Evolutionary conservation across 2,113 vertebrate genomes (phyloP).

Genomic region (Vombatus ursinus): DNA sequence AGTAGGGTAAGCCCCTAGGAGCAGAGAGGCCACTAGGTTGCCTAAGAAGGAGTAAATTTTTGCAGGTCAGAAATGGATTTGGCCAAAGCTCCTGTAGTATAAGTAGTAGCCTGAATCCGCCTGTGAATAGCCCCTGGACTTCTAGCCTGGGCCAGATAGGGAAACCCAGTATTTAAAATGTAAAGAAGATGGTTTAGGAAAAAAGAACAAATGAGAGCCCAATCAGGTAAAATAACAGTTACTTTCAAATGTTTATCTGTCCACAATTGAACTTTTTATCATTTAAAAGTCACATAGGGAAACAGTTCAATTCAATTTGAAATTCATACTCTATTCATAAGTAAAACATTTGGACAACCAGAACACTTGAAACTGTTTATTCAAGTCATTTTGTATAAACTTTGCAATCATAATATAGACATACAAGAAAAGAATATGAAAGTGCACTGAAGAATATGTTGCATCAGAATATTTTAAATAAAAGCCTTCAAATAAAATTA

Average conservation of each 20-base stretch:
- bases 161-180: not conserved
- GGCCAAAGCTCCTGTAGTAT: not conserved
- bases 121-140: not conserved
- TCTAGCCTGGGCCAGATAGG: not conserved
- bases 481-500: constrained; percentile 81
- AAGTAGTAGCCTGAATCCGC: not conserved
- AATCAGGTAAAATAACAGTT: not conserved
- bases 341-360: constrained; percentile 57
- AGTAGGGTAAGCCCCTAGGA: no score
- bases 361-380: constrained; percentile 87
- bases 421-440: constrained; percentile 84
- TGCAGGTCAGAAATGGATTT: not conserved
- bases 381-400: constrained; percentile 86
- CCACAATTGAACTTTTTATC: constrained; percentile 12
- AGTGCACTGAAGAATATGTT: constrained; percentile 83
- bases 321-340: constrained; percentile 47
- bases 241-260: constrained; percentile 18
- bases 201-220: not conserved
- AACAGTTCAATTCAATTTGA: constrained; percentile 48
- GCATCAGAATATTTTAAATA: constrained; percentile 86
- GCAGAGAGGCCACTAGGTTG: not conserved
- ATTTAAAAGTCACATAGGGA: not conserved
- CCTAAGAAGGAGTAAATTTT: not conserved
- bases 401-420: constrained; percentile 83
- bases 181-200: not conserved